phyloP scores from a whole-genome alignment of 2,797 vertebrate species.

The Lepus townsendii region DNA sequence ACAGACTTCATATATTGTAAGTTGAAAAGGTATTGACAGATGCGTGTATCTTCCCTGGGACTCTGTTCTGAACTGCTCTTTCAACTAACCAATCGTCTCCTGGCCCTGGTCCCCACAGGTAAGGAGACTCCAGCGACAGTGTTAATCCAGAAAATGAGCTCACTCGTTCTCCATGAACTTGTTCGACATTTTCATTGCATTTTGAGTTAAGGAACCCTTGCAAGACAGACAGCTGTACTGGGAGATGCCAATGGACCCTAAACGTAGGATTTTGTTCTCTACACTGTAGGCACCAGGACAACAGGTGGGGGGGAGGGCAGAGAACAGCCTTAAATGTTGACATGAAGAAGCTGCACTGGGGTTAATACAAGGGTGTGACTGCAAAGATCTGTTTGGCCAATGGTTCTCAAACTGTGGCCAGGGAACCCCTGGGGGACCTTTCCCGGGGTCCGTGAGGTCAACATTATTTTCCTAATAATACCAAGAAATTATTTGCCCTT shows the following conservation, averaged over 20 bases:
- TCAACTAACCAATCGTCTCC: conserved; percentile 30
- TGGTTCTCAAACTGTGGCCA: conserved; percentile 65
- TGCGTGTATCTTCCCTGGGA: background rate
- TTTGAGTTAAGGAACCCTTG: background rate
- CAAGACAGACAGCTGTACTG: background rate
- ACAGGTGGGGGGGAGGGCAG: background rate
- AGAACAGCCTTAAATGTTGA: background rate
- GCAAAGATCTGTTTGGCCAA: conserved; percentile 37
- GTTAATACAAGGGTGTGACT: background rate
- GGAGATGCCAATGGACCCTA: background rate
- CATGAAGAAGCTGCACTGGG: background rate
- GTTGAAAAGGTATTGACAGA: background rate
- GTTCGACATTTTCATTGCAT: conserved; percentile 15
- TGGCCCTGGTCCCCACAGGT: background rate
- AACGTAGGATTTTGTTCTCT: background rate
- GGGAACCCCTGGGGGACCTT: conserved; percentile 26
- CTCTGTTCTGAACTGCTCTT: conserved; percentile 53
- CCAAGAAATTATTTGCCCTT: conserved; percentile 68
- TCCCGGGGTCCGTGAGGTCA: conserved; percentile 55
- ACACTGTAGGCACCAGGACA: background rate
- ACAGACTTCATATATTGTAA: background rate
- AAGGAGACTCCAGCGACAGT: conserved; percentile 28
- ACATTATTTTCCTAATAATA: conserved; percentile 76
- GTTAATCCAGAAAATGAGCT: conserved; percentile 44
- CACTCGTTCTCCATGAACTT: conserved; percentile 2